A percentile compares a stretch with the other conserved stretches of the same genome.
Evolutionary conservation across 1,140 invertebrate genomes (phyloP).

Genomic region (Aphelinus atriplicis): DNA sequence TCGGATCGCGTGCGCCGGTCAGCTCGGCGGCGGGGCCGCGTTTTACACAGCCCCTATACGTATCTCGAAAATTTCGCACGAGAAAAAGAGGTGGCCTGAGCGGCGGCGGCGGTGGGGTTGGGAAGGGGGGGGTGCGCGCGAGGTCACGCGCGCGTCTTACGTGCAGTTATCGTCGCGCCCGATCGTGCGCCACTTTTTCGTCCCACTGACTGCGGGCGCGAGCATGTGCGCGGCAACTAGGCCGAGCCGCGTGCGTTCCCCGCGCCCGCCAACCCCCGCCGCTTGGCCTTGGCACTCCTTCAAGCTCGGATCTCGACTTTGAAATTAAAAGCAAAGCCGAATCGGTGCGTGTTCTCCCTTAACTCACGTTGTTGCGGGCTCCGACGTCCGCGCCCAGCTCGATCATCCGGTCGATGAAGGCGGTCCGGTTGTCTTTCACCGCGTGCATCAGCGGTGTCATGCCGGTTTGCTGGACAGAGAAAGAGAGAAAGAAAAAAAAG

Average conservation of each 20-base stretch:
- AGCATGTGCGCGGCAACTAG: background rate
- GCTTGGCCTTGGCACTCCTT: slow-evolving; percentile 61
- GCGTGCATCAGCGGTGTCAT: slow-evolving; percentile 96
- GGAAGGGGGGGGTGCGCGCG: background rate
- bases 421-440: slow-evolving; percentile 91
- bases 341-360: too few species aligned
- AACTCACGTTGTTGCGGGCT: slow-evolving; percentile 87
- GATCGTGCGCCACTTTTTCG: slow-evolving; percentile 47
- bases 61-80: too few species aligned
- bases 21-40: background rate
- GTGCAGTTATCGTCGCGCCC: background rate
- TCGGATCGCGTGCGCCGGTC: slow-evolving; percentile 7
- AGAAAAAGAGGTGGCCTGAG: slow-evolving; percentile 3
- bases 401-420: slow-evolving; percentile 88
- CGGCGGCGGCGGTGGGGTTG: background rate
- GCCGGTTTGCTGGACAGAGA: slow-evolving; percentile 78
- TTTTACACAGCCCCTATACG: too few species aligned
- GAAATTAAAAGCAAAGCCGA: background rate
- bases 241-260: background rate
- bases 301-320: slow-evolving; percentile 6
- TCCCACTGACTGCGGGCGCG: slow-evolving; percentile 42
- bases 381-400: slow-evolving; percentile 92
- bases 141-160: slow-evolving; percentile 8
- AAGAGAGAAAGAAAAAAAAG: background rate
- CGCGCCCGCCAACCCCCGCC: slow-evolving; percentile 35